These are phyloP conservation scores for Chanos chanos DNA, from an alignment of 2,797 vertebrate genomes.

Conservation along the genomic window DNA sequence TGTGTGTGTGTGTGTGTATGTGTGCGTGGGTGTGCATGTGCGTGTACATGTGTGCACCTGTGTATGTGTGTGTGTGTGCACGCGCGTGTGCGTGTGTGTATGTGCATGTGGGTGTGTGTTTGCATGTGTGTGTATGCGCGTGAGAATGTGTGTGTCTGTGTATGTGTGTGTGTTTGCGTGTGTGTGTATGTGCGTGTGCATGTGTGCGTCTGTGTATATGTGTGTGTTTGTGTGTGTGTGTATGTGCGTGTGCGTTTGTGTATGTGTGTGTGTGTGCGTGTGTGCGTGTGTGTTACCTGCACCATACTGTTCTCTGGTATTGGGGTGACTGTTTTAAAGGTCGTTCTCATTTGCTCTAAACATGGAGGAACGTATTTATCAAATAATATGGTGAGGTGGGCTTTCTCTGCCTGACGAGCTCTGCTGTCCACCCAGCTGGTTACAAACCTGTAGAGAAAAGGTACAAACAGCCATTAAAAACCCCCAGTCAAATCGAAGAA, in stretches of 20 bases:
- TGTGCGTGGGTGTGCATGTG: too few species aligned
- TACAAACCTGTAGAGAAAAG: conserved; percentile 67
- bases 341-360: conserved; percentile 77
- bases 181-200: too few species aligned
- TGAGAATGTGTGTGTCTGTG: too few species aligned
- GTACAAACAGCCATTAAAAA: conserved; percentile 16
- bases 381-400: conserved; percentile 83
- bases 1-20: too few species aligned
- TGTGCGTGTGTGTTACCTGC: conserved; percentile 64
- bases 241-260: background rate
- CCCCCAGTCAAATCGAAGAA: background rate
- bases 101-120: too few species aligned
- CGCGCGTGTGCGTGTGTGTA: too few species aligned
- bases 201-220: too few species aligned
- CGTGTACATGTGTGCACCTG: too few species aligned
- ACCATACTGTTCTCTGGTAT: conserved; percentile 80
- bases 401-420: conserved; percentile 76
- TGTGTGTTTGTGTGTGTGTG: background rate
- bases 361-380: conserved; percentile 81
- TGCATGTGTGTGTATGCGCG: too few species aligned
- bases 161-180: too few species aligned
- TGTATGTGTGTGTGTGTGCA: too few species aligned
- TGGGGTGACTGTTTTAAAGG: conserved; percentile 75
- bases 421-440: conserved; percentile 84
- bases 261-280: background rate